Evolutionary conservation across 2,888 invertebrate genomes (phyloP), one percentile per base, ranked within the genome.

Genomic region (Drosophila lacicola): DNA sequence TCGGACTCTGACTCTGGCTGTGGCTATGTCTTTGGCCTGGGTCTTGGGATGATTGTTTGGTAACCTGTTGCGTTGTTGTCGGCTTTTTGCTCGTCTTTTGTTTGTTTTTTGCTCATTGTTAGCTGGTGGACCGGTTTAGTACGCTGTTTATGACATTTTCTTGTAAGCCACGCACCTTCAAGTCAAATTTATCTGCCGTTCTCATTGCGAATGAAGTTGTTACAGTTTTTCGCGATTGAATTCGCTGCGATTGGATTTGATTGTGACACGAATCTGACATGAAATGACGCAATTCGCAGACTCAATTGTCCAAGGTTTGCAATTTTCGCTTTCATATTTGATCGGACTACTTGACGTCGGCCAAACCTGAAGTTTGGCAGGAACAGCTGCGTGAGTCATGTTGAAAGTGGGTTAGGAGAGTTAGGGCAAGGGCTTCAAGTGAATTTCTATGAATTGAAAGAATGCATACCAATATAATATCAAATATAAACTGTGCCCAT

Each of bases 81-180:
- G 79, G 72, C 85, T 75, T 85, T 83, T 84, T 87, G 73, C 66
- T 67, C 71, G 42, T 80, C 57, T 64, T 44, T 75, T 65, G 37
- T 54, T 62, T 60, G 50, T n/a, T 36, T 39, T 41, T 53, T 11
- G 14, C 37, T 58, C 66, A 57, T 70, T 79, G 73, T 79, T 72
- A 58, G 64, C 57, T 36, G 25, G 57, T 6, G 44, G 66, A 73
- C 77, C 80, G 68, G 78, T 80, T 77, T 55, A 47, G 56, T 56
- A 25, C 46, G 33, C 50, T 51, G 76, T 68, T 82, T 88, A 82
- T 87, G 87, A 87, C 87, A 87, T 86, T 90, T 87, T 88, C 80
- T 83, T 90, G 87, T 90, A 88, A 81, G 74, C 81, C 57, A 80
- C 86, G 90, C 89, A 90, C 90, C 89, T 87, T 74, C 87, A 74